These are phyloP conservation scores for Phaenicophaeus curvirostris DNA, from an alignment of 2,797 vertebrate species.

Conservation along the genomic window DNA sequence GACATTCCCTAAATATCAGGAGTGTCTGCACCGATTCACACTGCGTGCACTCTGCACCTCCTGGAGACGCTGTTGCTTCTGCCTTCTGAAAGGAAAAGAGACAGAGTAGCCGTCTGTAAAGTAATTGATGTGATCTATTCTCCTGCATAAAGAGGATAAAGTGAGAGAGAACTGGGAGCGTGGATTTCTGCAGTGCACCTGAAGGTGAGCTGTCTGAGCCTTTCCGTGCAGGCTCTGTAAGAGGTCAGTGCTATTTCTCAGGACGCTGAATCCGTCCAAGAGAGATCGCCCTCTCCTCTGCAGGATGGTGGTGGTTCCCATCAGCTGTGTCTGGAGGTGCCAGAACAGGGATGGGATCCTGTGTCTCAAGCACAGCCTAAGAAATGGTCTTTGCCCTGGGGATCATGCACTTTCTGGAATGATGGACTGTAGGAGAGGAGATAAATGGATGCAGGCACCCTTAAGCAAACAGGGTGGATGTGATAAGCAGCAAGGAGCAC, in stretches of 20 bases:
- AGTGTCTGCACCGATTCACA: fast-evolving
- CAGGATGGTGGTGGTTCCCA: background rate
- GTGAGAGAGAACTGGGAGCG: fast-evolving
- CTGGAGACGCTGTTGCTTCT: background rate
- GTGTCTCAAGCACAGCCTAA: fast-evolving
- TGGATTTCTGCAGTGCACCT: background rate
- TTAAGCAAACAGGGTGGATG: background rate
- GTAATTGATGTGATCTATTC: fast-evolving
- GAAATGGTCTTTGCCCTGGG: background rate
- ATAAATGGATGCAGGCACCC: background rate
- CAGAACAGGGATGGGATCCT: background rate
- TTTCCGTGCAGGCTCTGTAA: background rate
- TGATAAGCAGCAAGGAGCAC: background rate
- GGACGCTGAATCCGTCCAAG: fast-evolving
- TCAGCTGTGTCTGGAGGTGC: background rate
- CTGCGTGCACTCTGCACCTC: background rate
- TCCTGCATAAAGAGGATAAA: background rate
- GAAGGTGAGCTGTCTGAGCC: background rate
- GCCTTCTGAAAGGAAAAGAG: background rate
- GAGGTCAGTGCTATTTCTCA: fast-evolving
- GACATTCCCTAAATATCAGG: fast-evolving
- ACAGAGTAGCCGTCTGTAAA: background rate
- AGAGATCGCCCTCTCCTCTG: background rate
- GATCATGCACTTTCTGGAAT: fast-evolving
- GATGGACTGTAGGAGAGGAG: background rate